These are phyloP conservation scores for Platyscapa corneri DNA, from an alignment of 1,140 invertebrate genomes.

Conservation along the genomic window DNA sequence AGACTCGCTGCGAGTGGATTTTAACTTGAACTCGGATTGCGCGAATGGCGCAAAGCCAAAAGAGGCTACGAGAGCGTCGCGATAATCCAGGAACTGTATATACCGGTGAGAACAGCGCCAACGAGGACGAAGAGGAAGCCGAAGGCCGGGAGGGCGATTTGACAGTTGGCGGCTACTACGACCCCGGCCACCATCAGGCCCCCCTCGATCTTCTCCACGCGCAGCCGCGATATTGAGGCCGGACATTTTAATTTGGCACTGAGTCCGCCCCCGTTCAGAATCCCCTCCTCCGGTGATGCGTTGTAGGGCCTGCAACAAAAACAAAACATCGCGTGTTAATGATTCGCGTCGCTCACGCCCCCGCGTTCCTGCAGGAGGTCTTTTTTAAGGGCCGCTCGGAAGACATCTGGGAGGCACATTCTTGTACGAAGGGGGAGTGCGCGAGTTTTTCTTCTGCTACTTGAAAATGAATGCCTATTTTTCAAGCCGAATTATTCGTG, in stretches of 20 bases:
- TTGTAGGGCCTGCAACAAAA: slow-evolving; percentile 72
- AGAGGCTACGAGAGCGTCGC: too few relatives aligned
- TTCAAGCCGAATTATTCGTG: too few relatives aligned
- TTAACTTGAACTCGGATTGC: too few relatives aligned
- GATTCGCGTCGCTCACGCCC: not conserved
- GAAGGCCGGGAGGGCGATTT: slow-evolving; percentile 83
- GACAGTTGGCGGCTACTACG: slow-evolving; percentile 83
- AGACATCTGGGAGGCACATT: too few relatives aligned
- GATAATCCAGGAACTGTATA: not conserved
- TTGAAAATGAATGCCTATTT: too few relatives aligned
- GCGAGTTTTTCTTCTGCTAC: too few relatives aligned
- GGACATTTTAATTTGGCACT: slow-evolving; percentile 77
- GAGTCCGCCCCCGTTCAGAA: slow-evolving; percentile 61
- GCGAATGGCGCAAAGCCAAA: too few relatives aligned
- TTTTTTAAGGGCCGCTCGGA: not conserved
- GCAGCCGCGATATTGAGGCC: slow-evolving; percentile 77
- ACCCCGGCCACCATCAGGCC: slow-evolving; percentile 83
- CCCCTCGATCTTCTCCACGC: slow-evolving; percentile 84
- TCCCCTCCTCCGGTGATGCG: slow-evolving; percentile 70
- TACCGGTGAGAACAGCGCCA: slow-evolving; percentile 83
- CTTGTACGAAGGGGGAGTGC: too few relatives aligned
- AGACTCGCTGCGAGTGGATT: too few relatives aligned
- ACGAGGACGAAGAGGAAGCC: slow-evolving; percentile 83
- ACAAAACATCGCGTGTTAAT: not conserved
- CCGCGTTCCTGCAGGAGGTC: not conserved